A percentile compares a stretch with the other conserved stretches of the same genome.
These are phyloP conservation scores for Muschampia plurimacula DNA, from an alignment of 2,888 invertebrate species.

Conservation along the genomic window DNA sequence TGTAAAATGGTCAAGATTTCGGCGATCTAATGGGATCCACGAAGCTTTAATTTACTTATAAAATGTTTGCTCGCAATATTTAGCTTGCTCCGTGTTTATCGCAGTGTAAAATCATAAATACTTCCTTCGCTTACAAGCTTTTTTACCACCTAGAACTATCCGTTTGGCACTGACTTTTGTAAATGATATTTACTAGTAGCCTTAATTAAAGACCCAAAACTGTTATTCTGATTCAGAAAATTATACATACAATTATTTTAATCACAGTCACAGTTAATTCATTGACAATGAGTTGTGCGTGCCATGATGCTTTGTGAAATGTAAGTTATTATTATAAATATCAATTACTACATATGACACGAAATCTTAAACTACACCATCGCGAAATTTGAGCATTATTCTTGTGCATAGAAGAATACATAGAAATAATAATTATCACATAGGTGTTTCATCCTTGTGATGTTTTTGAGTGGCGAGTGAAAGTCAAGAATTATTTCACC, in stretches of 20 bases:
- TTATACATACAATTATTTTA: conserved; percentile 66
- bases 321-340: conserved; percentile 67
- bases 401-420: conserved; percentile 80
- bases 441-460: conserved; percentile 69
- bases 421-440: conserved; percentile 72
- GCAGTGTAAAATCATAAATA: conserved; percentile 62
- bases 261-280: conserved; percentile 82
- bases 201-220: conserved; percentile 68
- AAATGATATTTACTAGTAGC: conserved; percentile 60
- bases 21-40: conserved; percentile 79
- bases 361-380: conserved; percentile 83
- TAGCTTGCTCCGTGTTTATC: conserved; percentile 79
- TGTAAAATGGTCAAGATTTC: conserved; percentile 83
- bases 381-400: conserved; percentile 84
- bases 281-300: conserved; percentile 72
- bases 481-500: conserved; percentile 82
- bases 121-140: conserved; percentile 69
- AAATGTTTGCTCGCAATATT: conserved; percentile 48
- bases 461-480: conserved; percentile 58
- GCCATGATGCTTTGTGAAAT: conserved; percentile 76
- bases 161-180: conserved; percentile 82
- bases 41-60: conserved; percentile 61
- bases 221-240: conserved; percentile 67
- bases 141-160: conserved; percentile 82
- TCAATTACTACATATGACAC: conserved; percentile 82